These are phyloP conservation scores for Drosophila prosaltans DNA, from an alignment of 1,140 invertebrate genomes.

Conservation along the genomic window DNA sequence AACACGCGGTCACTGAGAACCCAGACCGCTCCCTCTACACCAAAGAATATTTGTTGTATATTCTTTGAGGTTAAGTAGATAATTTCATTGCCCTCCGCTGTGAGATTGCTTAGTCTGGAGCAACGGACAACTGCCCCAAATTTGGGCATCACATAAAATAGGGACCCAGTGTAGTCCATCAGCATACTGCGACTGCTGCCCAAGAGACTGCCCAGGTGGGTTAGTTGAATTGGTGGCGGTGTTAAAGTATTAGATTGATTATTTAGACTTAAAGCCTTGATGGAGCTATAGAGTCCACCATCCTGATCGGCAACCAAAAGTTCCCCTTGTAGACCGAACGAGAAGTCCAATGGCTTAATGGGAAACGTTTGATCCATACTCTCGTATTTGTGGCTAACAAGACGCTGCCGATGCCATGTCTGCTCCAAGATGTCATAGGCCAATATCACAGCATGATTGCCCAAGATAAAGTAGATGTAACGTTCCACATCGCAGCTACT, in stretches of 20 bases:
- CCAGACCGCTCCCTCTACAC: constrained; percentile 64
- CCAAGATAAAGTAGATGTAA: constrained; percentile 67
- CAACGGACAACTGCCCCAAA: constrained; percentile 77
- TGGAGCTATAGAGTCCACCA: constrained; percentile 63
- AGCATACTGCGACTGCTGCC: constrained; percentile 67
- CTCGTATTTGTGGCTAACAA: constrained; percentile 65
- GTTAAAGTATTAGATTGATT: not conserved
- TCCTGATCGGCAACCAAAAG: constrained; percentile 63
- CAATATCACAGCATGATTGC: constrained; percentile 48
- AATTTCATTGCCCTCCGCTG: constrained; percentile 76
- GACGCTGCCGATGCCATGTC: constrained; percentile 52
- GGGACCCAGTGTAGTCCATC: constrained; percentile 53
- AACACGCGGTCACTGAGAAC: constrained; percentile 72
- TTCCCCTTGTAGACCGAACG: constrained; percentile 56
- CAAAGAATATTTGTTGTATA: constrained; percentile 79
- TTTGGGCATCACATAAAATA: constrained; percentile 75
- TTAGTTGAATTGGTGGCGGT: constrained; percentile 44
- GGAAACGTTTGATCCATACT: constrained; percentile 61
- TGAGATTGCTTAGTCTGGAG: constrained; percentile 53
- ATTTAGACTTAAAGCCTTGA: constrained; percentile 33
- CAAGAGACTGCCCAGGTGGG: constrained; percentile 59
- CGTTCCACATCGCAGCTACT: constrained; percentile 62
- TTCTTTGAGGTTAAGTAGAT: constrained; percentile 75
- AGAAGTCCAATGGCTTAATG: constrained; percentile 67
- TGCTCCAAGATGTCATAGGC: constrained; percentile 79